Evolutionary conservation across 2,113 vertebrate genomes (phyloP).

Genomic region (Triplophysa siluroides): DNA sequence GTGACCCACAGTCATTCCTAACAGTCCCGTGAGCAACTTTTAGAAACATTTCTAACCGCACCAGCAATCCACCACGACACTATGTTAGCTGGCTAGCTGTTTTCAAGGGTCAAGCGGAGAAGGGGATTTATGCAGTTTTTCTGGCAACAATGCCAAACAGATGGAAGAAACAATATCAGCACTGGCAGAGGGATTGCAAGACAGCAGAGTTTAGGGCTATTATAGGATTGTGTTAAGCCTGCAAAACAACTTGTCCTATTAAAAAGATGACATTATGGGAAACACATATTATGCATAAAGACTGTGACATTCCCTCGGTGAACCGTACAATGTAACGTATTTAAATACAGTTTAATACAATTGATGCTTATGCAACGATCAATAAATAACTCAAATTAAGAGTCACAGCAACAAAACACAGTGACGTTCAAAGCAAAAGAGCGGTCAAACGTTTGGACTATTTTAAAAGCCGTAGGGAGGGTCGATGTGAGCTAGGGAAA

Average conservation of each 20-base stretch:
- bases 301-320: too few species aligned
- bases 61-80: slow-evolving; percentile 28
- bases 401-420: neutral
- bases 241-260: neutral
- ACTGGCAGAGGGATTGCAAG: slow-evolving; percentile 19
- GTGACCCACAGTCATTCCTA: slow-evolving; percentile 1
- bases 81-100: slow-evolving; percentile 8
- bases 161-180: slow-evolving; percentile 32
- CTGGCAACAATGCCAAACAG: slow-evolving; percentile 33
- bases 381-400: neutral
- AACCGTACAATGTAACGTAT: too few species aligned
- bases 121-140: slow-evolving; percentile 38
- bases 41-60: slow-evolving; percentile 6
- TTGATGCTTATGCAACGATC: too few species aligned
- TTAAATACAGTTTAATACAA: too few species aligned
- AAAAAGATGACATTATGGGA: too few species aligned
- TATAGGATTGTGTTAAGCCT: slow-evolving; percentile 1
- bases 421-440: slow-evolving; percentile 30
- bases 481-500: slow-evolving; percentile 28
- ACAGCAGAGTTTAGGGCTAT: slow-evolving; percentile 18
- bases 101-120: slow-evolving; percentile 17
- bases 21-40: slow-evolving; percentile 12
- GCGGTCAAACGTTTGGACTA: slow-evolving; percentile 35
- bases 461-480: slow-evolving; percentile 34
- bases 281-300: too few species aligned